Evolutionary conservation across 2,888 invertebrate species (phyloP), one percentile per base, ranked within the genome.

Genomic region (Thecophora atra): DNA sequence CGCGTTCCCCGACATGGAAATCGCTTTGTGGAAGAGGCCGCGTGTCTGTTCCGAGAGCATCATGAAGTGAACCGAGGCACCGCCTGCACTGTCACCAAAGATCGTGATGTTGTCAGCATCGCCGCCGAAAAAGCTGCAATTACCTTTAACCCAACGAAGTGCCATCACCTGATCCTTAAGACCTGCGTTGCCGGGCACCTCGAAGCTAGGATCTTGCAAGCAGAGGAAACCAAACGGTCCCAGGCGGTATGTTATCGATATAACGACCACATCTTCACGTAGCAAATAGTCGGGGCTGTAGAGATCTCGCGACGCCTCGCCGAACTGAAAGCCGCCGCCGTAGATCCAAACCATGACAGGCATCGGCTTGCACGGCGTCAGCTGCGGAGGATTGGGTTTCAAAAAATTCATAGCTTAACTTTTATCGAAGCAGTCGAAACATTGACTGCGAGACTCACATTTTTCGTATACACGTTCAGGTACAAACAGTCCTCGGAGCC

Each of bases 401-500:
- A n/a, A 37, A 44, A 44, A 11, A 47, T 56, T 30, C 68, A 6
- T 26, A 8, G 21, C 65, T 56, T 56, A 8, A 24, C 13, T 44
- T 19, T 6, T 1, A 44, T 37, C 15, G 51, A 28, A 44, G n/a
- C n/a, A 17, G 26, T 47, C 13, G 37, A 37, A 6, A 8, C 37
- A 1, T 47, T 47, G 17, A 8, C 47, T 21, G 1, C 8, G 30
- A 1, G 28, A 78, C 82, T 79, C 67, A 86, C 86, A 79, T 85
- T 82, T 77, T 85, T 86, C 1, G 86, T 84, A 54, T 85, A 87
- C 19, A 89, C 87, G 81, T 89, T 89, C 11, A 89, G 81, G 78
- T 88, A 88, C 3, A 89, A 79, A 75, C 89, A 89, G 77, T 89
- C 88, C 80, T 90, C 89, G n/a, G 84, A 83, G 15, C 89, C 89